These are phyloP conservation scores for Lasioglossum figueresi DNA, from an alignment of 2,888 invertebrate genomes.

Conservation along the genomic window DNA sequence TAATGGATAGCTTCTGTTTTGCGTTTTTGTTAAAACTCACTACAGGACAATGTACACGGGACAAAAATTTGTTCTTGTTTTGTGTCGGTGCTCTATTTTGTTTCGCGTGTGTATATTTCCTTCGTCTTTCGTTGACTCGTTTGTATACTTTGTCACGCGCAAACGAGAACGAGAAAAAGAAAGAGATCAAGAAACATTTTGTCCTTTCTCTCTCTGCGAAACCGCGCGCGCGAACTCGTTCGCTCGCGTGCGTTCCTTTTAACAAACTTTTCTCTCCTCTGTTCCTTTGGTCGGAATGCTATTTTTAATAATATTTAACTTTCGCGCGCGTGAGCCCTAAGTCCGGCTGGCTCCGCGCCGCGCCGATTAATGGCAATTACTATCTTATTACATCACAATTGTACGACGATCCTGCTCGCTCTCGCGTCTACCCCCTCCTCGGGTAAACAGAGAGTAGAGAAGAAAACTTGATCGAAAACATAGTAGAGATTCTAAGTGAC, in stretches of 20 bases:
- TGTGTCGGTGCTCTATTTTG: constrained; percentile 49
- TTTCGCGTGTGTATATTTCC: background rate
- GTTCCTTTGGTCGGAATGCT: constrained; percentile 71
- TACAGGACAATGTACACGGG: constrained; percentile 19
- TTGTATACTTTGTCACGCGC: constrained; percentile 7
- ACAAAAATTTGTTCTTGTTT: constrained; percentile 43
- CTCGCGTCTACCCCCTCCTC: constrained; percentile 64
- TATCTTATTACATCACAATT: constrained; percentile 71
- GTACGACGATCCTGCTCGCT: constrained; percentile 69
- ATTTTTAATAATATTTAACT: constrained; percentile 51
- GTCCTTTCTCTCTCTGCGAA: constrained; percentile 4
- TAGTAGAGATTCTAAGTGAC: constrained; percentile 54
- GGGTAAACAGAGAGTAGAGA: constrained; percentile 59
- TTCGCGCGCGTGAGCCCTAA: constrained; percentile 46
- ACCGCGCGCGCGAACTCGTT: background rate
- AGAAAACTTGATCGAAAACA: constrained; percentile 63
- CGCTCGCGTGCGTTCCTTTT: background rate
- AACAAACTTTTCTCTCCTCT: constrained; percentile 16
- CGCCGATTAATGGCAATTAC: constrained; percentile 55
- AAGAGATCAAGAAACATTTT: constrained; percentile 24
- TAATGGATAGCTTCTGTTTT: background rate
- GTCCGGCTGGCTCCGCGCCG: constrained; percentile 45
- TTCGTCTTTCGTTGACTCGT: constrained; percentile 1
- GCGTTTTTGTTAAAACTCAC: background rate
- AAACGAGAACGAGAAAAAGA: constrained; percentile 24